Conservation (phyloP, 2,797 vertebrate genomes). For the Moxostoma hubbsi region DNA sequence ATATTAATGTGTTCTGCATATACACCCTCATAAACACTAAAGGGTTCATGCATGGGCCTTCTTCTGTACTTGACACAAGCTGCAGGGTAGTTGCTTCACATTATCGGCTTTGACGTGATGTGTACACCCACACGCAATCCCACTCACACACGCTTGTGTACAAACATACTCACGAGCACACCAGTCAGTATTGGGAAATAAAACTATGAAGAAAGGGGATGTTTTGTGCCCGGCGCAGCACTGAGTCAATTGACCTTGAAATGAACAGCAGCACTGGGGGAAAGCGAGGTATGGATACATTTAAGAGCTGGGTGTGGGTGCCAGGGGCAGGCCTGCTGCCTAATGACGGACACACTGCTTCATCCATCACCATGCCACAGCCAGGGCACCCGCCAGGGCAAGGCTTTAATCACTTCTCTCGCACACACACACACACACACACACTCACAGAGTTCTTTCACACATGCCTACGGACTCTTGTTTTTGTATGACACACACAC, state of each 20-base stretch:
- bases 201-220: slow-evolving; percentile 69
- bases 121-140: slow-evolving; percentile 41
- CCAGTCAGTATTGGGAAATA: slow-evolving; percentile 73
- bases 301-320: slow-evolving; percentile 78
- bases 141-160: slow-evolving; percentile 30
- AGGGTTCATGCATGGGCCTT: slow-evolving; percentile 67
- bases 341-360: slow-evolving; percentile 79
- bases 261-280: slow-evolving; percentile 78
- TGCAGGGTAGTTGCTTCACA: slow-evolving; percentile 71
- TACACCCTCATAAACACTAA: slow-evolving; percentile 41
- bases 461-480: background rate
- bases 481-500: background rate
- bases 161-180: slow-evolving; percentile 59
- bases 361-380: slow-evolving; percentile 80
- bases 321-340: slow-evolving; percentile 81
- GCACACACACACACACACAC: slow-evolving; percentile 1
- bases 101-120: slow-evolving; percentile 45
- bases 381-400: slow-evolving; percentile 73
- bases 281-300: slow-evolving; percentile 73
- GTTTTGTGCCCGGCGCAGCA: slow-evolving; percentile 33
- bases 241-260: slow-evolving; percentile 80
- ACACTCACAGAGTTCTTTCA: slow-evolving; percentile 20
- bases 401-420: slow-evolving; percentile 71
- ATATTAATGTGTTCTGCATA: slow-evolving; percentile 34
- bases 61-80: slow-evolving; percentile 67